These are phyloP conservation scores for Leptopilina clavipes DNA, from an alignment of 1,140 invertebrate species.

Conservation along the genomic window DNA sequence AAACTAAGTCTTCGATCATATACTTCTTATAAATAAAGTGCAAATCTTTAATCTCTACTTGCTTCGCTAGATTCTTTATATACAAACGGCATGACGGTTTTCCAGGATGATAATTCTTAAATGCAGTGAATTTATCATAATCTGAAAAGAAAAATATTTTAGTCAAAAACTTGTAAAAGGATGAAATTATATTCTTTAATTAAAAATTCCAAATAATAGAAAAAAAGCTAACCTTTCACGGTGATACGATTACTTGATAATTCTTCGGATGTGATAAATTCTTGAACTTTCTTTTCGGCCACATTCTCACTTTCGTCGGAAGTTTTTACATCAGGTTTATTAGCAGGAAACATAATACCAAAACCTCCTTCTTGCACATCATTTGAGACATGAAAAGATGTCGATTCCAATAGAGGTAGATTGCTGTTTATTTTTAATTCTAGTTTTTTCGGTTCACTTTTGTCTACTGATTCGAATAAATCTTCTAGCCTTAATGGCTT, in stretches of 20 bases:
- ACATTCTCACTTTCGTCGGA: slow-evolving; percentile 59
- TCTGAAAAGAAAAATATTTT: slow-evolving; percentile 74
- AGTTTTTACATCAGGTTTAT: slow-evolving; percentile 63
- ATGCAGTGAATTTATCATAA: slow-evolving; percentile 86
- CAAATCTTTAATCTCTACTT: slow-evolving; percentile 84
- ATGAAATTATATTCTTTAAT: slow-evolving; percentile 34
- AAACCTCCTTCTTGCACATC: slow-evolving; percentile 67
- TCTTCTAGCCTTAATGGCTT: slow-evolving; percentile 76
- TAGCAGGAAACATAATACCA: slow-evolving; percentile 72
- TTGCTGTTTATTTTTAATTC: slow-evolving; percentile 77
- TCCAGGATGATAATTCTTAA: slow-evolving; percentile 91
- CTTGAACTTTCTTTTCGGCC: slow-evolving; percentile 66
- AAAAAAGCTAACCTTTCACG: slow-evolving; percentile 72
- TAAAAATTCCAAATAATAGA: slow-evolving; percentile 37
- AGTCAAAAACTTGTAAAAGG: slow-evolving; percentile 26
- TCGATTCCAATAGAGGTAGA: not conserved
- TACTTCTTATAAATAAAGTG: slow-evolving; percentile 87
- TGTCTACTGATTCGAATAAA: slow-evolving; percentile 78
- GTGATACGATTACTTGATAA: slow-evolving; percentile 82
- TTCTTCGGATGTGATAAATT: slow-evolving; percentile 81
- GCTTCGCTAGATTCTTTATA: slow-evolving; percentile 93
- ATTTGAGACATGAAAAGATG: not conserved
- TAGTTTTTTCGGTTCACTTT: slow-evolving; percentile 76
- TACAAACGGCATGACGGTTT: slow-evolving; percentile 89
- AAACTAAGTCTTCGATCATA: slow-evolving; percentile 73